Base-by-base conservation (phyloP, 2,888 invertebrate genomes). In the Drosophila flavopinicola region DNA sequence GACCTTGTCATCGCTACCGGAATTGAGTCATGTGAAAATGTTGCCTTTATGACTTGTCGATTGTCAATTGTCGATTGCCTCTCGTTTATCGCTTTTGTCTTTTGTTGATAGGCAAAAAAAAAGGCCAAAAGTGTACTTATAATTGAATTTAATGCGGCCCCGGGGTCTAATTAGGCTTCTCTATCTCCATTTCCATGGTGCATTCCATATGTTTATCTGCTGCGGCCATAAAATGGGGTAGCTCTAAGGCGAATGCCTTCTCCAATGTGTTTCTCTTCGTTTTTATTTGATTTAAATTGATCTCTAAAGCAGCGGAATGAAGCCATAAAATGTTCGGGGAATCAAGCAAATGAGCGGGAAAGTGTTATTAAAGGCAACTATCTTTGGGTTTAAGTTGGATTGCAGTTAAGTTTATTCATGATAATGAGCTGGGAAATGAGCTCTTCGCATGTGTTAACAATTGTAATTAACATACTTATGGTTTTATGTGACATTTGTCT, bases 231-330 rank as follows among this genome's bases (percentile, higher is more conserved):
- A 78, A 78, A 72, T 17, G 42, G 42, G 45, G 48, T 45, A 67
- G 64, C 59, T 39, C 44, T 33, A 25, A 33, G 25, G 39, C 56
- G 56, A 75, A 78, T 83, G 70, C 61, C 32, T 54, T 67, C 56
- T 58, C 38, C 30, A 59, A 67, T 71, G 56, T 54, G 56, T 57
- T 42, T 42, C 48, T 47, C 63, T 52, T 20, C 61, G 52, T 38
- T 69, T 79, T 79, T 84, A 79, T 79, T 79, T 69, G 74, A 79
- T 79, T 79, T 86, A 84, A 86, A 79, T 85, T 86, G 79, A 79
- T 79, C 79, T 84, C 75, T 69, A 73, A 84, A 73, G 78, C 69
- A 44, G 24, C 51, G 39, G 52, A 71, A 76, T 59, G 60, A 51
- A 70, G 42, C 56, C 24, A 56, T 53, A 67, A 80, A 85, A 85